These are phyloP conservation scores for Vanessa cardui DNA, from an alignment of 2,888 invertebrate genomes.

Conservation along the genomic window DNA sequence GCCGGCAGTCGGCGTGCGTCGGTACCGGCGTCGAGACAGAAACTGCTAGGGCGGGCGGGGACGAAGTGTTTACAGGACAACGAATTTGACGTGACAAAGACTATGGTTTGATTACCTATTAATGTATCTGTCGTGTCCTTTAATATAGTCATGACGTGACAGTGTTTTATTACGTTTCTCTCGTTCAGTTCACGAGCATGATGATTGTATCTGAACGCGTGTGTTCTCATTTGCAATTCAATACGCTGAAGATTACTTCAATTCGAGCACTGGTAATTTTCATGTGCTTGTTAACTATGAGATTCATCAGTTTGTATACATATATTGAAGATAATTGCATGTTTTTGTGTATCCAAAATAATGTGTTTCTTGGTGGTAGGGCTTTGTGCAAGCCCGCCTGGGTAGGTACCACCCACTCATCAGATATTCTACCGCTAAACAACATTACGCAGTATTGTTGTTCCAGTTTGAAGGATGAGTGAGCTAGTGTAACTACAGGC, in stretches of 20 bases:
- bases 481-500: too few relatives aligned
- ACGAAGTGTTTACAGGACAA: slow-evolving; percentile 42
- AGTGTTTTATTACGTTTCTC: not conserved
- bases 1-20: slow-evolving; percentile 56
- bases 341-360: too few relatives aligned
- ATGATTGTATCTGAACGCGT: slow-evolving; percentile 1
- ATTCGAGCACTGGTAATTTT: slow-evolving; percentile 9
- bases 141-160: slow-evolving; percentile 11
- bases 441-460: too few relatives aligned
- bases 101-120: slow-evolving; percentile 24
- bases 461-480: too few relatives aligned
- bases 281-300: slow-evolving; percentile 4
- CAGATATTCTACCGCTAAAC: too few relatives aligned
- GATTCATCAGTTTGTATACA: not conserved
- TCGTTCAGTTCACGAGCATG: not conserved
- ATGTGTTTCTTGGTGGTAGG: too few relatives aligned
- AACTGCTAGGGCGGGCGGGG: slow-evolving; percentile 67
- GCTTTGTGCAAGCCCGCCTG: too few relatives aligned
- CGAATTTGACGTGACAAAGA: slow-evolving; percentile 33
- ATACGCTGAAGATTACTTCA: slow-evolving; percentile 19
- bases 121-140: slow-evolving; percentile 11
- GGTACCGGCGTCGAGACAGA: slow-evolving; percentile 52
- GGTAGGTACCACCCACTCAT: too few relatives aligned
- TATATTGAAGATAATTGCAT: not conserved
- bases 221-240: slow-evolving; percentile 15